phyloP scores from a whole-genome alignment of 2,888 invertebrate species.

The Pyrrhosoma nymphula region DNA sequence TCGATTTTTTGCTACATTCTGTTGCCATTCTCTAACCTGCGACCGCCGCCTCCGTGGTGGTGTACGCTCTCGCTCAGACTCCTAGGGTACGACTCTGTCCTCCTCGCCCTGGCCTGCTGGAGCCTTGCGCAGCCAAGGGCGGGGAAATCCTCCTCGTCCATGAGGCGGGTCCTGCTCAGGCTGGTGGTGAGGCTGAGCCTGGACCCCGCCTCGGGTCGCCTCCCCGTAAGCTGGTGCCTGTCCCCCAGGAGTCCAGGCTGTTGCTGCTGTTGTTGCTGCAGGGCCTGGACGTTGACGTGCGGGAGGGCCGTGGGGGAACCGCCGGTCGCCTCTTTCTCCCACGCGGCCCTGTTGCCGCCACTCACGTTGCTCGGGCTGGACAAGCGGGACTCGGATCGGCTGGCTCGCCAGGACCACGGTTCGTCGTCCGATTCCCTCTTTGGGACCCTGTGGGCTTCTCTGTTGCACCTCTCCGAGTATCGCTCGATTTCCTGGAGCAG shows the following conservation, averaged over 20 bases:
- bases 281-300: not conserved
- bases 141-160: slow-evolving; percentile 57
- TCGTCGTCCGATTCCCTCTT: slow-evolving; percentile 48
- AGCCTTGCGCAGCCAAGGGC: not conserved
- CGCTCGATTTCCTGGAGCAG: slow-evolving; percentile 87
- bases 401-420: slow-evolving; percentile 48
- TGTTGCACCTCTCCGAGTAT: slow-evolving; percentile 72
- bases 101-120: slow-evolving; percentile 41
- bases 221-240: slow-evolving; percentile 1
- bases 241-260: not conserved
- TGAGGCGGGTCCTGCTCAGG: slow-evolving; percentile 41
- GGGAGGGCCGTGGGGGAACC: slow-evolving; percentile 22
- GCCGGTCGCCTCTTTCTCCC: slow-evolving; percentile 44
- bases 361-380: slow-evolving; percentile 29
- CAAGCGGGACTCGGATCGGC: slow-evolving; percentile 44
- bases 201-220: slow-evolving; percentile 41
- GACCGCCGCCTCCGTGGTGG: slow-evolving; percentile 1
- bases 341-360: not conserved
- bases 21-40: not conserved
- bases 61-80: slow-evolving; percentile 55
- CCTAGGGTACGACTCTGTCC: slow-evolving; percentile 53
- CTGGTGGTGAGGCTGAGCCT: slow-evolving; percentile 61
- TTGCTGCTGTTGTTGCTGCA: not conserved
- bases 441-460: slow-evolving; percentile 8
- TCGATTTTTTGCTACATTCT: too few species aligned